Conservation (phyloP, 1,140 invertebrate genomes). For the Drosophila takahashii region DNA sequence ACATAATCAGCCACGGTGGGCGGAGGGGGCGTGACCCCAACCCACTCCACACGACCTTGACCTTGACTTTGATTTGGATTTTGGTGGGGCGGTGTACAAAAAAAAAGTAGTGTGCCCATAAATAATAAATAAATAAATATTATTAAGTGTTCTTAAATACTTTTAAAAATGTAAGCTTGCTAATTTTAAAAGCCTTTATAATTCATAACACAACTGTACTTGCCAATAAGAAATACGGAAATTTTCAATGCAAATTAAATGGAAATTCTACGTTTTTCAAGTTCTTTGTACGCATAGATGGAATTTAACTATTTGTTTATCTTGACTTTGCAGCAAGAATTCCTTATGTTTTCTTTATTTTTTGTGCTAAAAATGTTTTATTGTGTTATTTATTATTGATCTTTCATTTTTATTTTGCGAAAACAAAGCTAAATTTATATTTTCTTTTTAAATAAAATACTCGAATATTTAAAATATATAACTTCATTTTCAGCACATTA, state of each 20-base stretch:
- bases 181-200: neutral
- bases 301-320: conserved; percentile 10
- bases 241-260: neutral
- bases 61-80: conserved; percentile 7
- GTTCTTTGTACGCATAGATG: conserved; percentile 9
- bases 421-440: too few relatives aligned
- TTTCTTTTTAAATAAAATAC: too few relatives aligned
- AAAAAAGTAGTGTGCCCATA: neutral
- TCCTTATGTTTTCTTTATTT: neutral
- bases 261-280: neutral
- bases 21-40: neutral
- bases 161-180: too few relatives aligned
- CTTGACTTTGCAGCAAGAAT: neutral
- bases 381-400: neutral
- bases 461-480: too few relatives aligned
- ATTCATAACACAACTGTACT: neutral
- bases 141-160: neutral
- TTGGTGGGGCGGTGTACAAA: neutral
- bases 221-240: neutral
- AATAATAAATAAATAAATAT: neutral
- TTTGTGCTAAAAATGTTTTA: conserved; percentile 5
- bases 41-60: conserved; percentile 10
- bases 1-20: conserved; percentile 13
- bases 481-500: too few relatives aligned
- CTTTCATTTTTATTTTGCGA: neutral